Evolutionary conservation across 2,888 invertebrate species (phyloP).

Genomic region (Cataglyphis cursor): DNA sequence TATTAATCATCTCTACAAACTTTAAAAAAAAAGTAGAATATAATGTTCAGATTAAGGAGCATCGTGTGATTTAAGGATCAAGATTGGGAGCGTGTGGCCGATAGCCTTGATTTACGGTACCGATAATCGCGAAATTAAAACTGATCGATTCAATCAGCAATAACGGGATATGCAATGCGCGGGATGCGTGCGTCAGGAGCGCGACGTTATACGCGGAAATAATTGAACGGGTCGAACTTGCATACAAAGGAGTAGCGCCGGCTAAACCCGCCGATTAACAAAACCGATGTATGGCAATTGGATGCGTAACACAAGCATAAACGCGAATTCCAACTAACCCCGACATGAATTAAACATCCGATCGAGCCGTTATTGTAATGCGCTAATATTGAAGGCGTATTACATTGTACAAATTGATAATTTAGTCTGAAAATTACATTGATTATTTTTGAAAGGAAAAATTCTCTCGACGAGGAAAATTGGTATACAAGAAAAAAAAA

Average conservation of each 20-base stretch:
- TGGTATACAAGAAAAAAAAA: too few relatives aligned
- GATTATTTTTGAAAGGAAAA: background rate
- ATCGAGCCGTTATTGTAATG: conserved; percentile 10
- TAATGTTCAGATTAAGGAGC: background rate
- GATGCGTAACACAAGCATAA: conserved; percentile 46
- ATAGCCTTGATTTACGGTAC: conserved; percentile 31
- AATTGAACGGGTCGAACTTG: conserved; percentile 47
- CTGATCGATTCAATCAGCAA: conserved; percentile 84
- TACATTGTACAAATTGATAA: background rate
- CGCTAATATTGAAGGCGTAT: conserved; percentile 24
- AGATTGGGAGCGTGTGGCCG: conserved; percentile 8
- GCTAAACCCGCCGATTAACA: conserved; percentile 47
- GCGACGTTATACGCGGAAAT: conserved; percentile 53
- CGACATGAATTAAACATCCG: conserved; percentile 48
- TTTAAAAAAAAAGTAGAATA: background rate
- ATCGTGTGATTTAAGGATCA: conserved; percentile 30
- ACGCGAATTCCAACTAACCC: conserved; percentile 39
- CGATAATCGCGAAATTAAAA: conserved; percentile 76
- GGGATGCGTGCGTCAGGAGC: conserved; percentile 34
- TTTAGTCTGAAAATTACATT: conserved; percentile 11
- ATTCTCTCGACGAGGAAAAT: background rate
- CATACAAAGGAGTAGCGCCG: conserved; percentile 50
- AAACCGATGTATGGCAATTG: conserved; percentile 38
- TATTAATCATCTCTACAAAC: background rate
- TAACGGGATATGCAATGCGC: conserved; percentile 78